These are phyloP conservation scores for Ennomos erosarius DNA, from an alignment of 2,888 invertebrate genomes.

Conservation along the genomic window DNA sequence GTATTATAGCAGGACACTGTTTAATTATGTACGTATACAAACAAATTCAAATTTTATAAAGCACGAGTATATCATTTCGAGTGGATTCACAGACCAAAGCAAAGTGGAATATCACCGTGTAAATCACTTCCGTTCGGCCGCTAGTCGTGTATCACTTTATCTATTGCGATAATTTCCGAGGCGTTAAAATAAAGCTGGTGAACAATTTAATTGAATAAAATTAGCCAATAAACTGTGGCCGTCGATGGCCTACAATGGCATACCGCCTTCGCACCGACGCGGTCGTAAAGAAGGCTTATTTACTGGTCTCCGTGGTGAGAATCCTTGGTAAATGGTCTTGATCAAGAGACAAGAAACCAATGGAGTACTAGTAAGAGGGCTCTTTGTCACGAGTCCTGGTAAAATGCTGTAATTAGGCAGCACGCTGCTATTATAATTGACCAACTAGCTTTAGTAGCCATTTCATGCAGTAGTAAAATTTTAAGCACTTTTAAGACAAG, in stretches of 20 bases:
- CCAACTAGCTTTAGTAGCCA: no score
- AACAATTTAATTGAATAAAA: conserved; percentile 85
- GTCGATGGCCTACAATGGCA: conserved; percentile 80
- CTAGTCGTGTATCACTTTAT: conserved; percentile 60
- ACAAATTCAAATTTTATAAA: not conserved
- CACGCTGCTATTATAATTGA: no score
- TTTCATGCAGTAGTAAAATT: no score
- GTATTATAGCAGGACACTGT: no score
- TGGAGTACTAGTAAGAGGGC: no score
- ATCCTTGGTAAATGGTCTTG: conserved; percentile 69
- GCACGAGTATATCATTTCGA: conserved; percentile 1
- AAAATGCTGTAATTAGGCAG: no score
- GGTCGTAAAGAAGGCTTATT: conserved; percentile 77
- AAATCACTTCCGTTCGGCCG: conserved; percentile 59
- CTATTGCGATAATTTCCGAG: conserved; percentile 77
- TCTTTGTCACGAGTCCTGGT: no score
- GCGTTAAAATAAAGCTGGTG: conserved; percentile 65
- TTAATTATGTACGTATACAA: no score
- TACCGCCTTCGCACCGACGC: conserved; percentile 64
- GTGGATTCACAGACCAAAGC: conserved; percentile 14
- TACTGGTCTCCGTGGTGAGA: conserved; percentile 68
- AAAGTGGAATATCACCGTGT: conserved; percentile 43
- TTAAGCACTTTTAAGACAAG: no score
- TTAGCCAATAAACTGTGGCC: conserved; percentile 81
- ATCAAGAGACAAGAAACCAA: no score